Conservation (phyloP, 2,113 vertebrate species). For the Cyprinodon brontotheroides region DNA sequence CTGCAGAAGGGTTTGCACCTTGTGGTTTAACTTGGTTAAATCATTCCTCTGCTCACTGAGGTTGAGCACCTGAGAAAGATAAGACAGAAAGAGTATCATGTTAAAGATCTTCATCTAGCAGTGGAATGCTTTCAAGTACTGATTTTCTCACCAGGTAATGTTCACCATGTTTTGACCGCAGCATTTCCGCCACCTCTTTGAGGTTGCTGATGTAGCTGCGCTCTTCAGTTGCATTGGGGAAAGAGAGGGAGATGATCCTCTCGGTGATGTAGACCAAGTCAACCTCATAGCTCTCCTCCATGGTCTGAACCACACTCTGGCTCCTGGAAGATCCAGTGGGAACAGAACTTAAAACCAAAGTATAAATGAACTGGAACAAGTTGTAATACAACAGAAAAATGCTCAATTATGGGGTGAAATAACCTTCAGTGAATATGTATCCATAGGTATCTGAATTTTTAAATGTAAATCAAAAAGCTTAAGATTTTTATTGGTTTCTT, state of each 20-base stretch:
- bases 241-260: slow-evolving; percentile 92
- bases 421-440: too few relatives aligned
- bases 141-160: slow-evolving; percentile 88
- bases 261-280: slow-evolving; percentile 92
- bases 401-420: too few relatives aligned
- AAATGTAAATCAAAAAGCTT: too few relatives aligned
- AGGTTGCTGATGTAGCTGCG: slow-evolving; percentile 88
- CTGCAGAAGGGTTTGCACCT: slow-evolving; percentile 74
- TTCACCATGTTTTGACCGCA: slow-evolving; percentile 92
- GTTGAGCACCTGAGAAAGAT: slow-evolving; percentile 87
- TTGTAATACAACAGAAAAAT: not conserved
- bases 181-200: slow-evolving; percentile 93
- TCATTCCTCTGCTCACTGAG: slow-evolving; percentile 89
- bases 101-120: not conserved
- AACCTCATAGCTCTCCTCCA: slow-evolving; percentile 93
- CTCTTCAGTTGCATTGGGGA: slow-evolving; percentile 84
- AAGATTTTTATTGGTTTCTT: too few relatives aligned
- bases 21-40: slow-evolving; percentile 87
- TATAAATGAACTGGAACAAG: not conserved
- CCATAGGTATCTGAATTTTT: too few relatives aligned
- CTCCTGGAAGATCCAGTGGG: slow-evolving; percentile 65
- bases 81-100: not conserved
- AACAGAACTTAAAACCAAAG: not conserved
- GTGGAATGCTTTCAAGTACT: not conserved
- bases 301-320: slow-evolving; percentile 82